Conservation (phyloP, 2,113 vertebrate genomes). For the Dromaius novaehollandiae region DNA sequence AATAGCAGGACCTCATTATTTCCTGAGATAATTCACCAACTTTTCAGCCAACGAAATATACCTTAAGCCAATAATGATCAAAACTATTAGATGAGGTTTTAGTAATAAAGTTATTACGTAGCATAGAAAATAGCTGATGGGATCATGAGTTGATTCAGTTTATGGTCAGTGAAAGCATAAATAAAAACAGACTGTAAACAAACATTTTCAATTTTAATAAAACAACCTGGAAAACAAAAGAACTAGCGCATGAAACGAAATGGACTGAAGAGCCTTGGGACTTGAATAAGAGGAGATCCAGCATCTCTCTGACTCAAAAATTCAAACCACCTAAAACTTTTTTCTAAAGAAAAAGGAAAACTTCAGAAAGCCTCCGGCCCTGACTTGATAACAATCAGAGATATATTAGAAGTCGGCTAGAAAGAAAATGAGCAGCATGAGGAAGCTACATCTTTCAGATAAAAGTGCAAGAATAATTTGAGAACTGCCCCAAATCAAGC, state of each 20-base stretch:
- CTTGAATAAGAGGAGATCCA: background rate
- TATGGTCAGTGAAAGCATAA: background rate
- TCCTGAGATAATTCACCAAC: background rate
- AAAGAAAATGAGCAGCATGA: background rate
- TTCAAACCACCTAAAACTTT: background rate
- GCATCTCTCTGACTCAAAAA: background rate
- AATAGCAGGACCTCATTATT: background rate
- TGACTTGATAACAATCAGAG: background rate
- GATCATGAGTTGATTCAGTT: background rate
- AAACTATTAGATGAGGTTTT: background rate
- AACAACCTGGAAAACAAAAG: background rate
- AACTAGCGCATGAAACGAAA: background rate
- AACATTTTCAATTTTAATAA: background rate
- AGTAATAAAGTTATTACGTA: background rate
- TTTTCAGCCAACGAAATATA: background rate
- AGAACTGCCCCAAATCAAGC: background rate
- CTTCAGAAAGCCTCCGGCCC: background rate
- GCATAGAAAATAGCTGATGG: background rate
- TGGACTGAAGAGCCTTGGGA: background rate
- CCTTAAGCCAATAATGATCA: background rate
- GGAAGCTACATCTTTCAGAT: background rate
- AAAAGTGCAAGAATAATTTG: background rate
- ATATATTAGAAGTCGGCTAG: background rate
- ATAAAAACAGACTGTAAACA: background rate
- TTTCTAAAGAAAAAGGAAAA: background rate